A percentile compares a stretch with the other conserved stretches of the same genome.
These are phyloP conservation scores for Cheirogaleus medius DNA, from an alignment of 2,113 vertebrate genomes.

Conservation along the genomic window DNA sequence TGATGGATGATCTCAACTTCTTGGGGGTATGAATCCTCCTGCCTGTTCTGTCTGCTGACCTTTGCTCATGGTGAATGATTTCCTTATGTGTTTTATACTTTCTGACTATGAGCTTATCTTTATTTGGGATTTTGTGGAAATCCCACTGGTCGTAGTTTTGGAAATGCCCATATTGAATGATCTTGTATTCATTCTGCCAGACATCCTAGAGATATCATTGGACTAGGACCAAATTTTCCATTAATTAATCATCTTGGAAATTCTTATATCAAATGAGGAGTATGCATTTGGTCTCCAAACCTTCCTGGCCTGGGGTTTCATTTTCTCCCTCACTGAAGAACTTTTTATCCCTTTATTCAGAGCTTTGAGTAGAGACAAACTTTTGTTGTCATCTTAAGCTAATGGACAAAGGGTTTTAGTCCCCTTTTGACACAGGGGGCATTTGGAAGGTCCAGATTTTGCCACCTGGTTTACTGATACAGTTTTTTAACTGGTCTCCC, in stretches of 20 bases:
- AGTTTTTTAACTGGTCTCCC: background rate
- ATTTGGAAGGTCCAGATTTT: background rate
- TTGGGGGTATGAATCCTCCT: background rate
- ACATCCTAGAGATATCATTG: background rate
- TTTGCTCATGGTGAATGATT: slow-evolving; percentile 41
- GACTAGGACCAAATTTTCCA: background rate
- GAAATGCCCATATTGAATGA: background rate
- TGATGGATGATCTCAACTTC: slow-evolving; percentile 35
- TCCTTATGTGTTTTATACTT: slow-evolving; percentile 26
- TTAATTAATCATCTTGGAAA: slow-evolving; percentile 47
- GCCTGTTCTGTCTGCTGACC: slow-evolving; percentile 5
- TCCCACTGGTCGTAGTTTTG: slow-evolving; percentile 14
- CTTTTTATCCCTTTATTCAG: background rate
- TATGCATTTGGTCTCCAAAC: background rate
- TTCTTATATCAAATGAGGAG: background rate
- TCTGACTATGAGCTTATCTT: slow-evolving; percentile 41
- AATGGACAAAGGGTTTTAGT: background rate
- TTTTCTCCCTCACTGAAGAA: background rate
- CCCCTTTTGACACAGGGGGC: background rate
- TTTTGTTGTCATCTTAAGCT: background rate
- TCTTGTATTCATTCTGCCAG: slow-evolving; percentile 14
- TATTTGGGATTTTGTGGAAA: slow-evolving; percentile 50
- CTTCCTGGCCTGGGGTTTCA: background rate
- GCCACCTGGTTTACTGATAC: background rate
- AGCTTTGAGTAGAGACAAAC: background rate